These are phyloP conservation scores for Gambelia wislizenii DNA, from an alignment of 2,797 vertebrate genomes.

Conservation along the genomic window DNA sequence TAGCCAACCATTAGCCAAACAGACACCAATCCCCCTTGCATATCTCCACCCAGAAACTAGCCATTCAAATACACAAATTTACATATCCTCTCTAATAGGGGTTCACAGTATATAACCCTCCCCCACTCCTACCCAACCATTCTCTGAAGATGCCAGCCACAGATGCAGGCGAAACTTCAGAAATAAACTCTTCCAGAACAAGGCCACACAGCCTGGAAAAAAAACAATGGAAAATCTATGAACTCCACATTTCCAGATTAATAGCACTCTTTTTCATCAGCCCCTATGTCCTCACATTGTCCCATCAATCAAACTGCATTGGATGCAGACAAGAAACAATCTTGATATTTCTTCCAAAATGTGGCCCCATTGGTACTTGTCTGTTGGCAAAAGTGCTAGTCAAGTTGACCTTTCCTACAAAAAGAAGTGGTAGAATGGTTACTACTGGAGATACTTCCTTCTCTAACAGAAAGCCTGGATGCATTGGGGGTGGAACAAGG, in stretches of 20 bases:
- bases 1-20: no score
- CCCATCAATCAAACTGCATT: not conserved
- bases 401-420: not conserved
- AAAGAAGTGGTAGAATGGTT: not conserved
- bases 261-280: not conserved
- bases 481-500: not conserved
- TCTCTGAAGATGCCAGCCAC: no score
- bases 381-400: not conserved
- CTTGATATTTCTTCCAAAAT: not conserved
- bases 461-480: not conserved
- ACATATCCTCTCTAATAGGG: no score
- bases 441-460: not conserved
- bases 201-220: no score
- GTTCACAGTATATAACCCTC: no score
- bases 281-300: not conserved
- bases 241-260: not conserved
- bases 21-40: no score
- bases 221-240: no score
- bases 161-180: no score
- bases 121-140: no score
- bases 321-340: not conserved
- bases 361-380: not conserved
- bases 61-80: no score
- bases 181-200: no score
- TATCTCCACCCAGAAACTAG: no score